A percentile compares a stretch with the other conserved stretches of the same genome.
Evolutionary conservation across 1,140 invertebrate genomes (phyloP).

Genomic region (Cyclargus thomasi): DNA sequence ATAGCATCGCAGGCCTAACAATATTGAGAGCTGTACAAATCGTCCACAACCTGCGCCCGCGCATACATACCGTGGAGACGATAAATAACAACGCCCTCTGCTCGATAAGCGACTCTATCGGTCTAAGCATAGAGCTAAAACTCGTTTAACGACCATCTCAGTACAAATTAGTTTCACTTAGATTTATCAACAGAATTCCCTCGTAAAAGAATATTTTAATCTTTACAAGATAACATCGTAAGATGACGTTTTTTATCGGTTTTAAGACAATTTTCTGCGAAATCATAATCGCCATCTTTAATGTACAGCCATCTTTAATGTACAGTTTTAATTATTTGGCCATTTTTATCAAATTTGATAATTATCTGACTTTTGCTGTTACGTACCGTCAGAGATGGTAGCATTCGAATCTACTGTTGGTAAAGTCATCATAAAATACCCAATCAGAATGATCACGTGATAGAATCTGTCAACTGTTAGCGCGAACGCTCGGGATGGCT

Average conservation of each 20-base stretch:
- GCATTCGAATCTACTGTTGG: background rate
- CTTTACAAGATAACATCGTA: background rate
- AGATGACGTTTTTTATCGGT: background rate
- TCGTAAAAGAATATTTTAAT: conserved; percentile 6
- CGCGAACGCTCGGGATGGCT: conserved; percentile 17
- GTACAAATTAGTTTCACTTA: conserved; percentile 9
- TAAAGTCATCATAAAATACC: conserved; percentile 11
- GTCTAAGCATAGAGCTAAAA: background rate
- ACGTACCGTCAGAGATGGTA: no score
- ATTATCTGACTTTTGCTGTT: no score
- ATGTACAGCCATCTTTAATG: background rate
- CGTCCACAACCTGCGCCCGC: conserved; percentile 43
- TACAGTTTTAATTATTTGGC: background rate
- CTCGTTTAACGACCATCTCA: background rate
- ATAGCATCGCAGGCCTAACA: conserved; percentile 24
- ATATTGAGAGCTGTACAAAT: conserved; percentile 41
- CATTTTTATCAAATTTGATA: background rate
- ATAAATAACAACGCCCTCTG: conserved; percentile 16
- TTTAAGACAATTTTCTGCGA: background rate
- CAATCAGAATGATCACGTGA: conserved; percentile 18
- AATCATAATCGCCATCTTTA: background rate
- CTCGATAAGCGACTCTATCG: background rate
- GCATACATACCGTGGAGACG: conserved; percentile 31
- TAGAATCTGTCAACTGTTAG: conserved; percentile 44
- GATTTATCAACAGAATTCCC: conserved; percentile 5